Conservation (phyloP, 2,113 vertebrate species). For the Epinephelus moara region DNA sequence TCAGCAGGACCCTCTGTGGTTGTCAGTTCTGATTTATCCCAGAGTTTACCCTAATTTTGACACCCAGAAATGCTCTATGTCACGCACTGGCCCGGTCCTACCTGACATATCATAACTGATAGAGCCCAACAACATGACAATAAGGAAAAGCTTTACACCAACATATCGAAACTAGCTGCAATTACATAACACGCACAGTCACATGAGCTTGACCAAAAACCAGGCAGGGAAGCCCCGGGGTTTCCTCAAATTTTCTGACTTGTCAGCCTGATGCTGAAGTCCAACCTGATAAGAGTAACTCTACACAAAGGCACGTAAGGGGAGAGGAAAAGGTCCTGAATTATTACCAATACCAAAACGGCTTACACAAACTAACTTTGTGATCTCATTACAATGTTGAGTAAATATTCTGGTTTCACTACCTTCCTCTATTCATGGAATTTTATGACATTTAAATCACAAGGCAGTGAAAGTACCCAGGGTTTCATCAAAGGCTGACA, state of each 20-base stretch:
- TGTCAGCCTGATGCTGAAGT: not conserved
- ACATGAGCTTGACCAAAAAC: not conserved
- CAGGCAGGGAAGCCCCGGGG: not conserved
- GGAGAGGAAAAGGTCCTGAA: not conserved
- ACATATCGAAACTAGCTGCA: not conserved
- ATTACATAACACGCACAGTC: not conserved
- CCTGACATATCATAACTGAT: not conserved
- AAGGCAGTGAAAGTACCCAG: not conserved
- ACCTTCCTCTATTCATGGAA: not conserved
- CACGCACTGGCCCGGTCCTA: not conserved
- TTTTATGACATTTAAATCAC: conserved; percentile 2
- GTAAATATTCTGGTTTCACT: not conserved
- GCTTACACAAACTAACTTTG: not conserved
- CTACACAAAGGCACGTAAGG: not conserved
- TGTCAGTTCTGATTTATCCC: not conserved
- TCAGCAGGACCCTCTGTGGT: not conserved
- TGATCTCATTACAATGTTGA: not conserved
- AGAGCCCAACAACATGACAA: not conserved
- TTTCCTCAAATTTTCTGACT: conserved; percentile 10
- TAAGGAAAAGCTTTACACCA: not conserved
- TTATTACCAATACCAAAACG: not conserved
- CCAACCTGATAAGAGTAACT: not conserved
- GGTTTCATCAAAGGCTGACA: not conserved
- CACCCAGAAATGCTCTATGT: not conserved
- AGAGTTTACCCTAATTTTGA: not conserved